Conservation (phyloP, 2,888 invertebrate genomes). For the Rapana venosa region DNA sequence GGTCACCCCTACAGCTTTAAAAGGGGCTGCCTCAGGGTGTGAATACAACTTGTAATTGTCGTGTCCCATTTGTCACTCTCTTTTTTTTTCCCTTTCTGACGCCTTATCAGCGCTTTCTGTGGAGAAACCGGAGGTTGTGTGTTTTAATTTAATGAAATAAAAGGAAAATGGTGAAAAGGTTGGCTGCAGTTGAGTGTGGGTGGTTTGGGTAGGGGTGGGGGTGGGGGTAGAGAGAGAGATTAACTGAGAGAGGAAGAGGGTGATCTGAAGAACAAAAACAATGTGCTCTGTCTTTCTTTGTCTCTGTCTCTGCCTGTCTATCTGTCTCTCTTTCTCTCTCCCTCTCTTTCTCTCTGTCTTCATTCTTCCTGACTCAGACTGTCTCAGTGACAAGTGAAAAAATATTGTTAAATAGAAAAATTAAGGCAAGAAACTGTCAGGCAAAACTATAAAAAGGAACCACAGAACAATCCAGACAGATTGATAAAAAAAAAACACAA, state of each 20-base stretch:
- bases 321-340: no score
- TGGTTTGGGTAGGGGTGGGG: not conserved
- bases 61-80: not conserved
- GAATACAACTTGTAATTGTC: constrained; percentile 32
- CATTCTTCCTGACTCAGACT: no score
- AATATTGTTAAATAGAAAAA: no score
- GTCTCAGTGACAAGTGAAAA: no score
- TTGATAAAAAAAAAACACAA: no score
- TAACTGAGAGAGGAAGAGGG: not conserved
- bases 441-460: no score
- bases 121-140: constrained; percentile 8
- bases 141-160: constrained; percentile 25
- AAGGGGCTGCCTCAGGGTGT: constrained; percentile 6
- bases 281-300: no score
- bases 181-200: not conserved
- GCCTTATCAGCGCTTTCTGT: not conserved
- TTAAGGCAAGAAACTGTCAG: no score
- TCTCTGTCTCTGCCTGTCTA: no score
- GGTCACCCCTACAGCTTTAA: not conserved
- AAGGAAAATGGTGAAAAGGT: not conserved
- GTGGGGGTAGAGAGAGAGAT: not conserved
- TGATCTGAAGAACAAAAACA: no score
- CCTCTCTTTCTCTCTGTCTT: no score
- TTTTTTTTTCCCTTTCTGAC: not conserved
- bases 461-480: no score